Evolutionary conservation across 2,113 vertebrate genomes (phyloP), one percentile per base, ranked within the genome.

Genomic region (Oncorhynchus gorbuscha): DNA sequence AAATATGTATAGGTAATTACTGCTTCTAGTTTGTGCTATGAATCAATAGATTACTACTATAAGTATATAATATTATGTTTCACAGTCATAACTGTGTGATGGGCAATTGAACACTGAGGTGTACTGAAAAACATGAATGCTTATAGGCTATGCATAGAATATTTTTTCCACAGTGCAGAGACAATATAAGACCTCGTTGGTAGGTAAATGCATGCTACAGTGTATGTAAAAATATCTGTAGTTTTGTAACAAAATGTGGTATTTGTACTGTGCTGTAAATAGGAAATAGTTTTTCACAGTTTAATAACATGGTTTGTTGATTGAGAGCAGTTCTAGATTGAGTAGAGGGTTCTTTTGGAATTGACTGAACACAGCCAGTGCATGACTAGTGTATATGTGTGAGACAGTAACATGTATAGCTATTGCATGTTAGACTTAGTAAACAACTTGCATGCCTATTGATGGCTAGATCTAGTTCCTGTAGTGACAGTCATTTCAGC

Each of bases 181-280:
- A 61, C 39, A 65, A 73, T 55, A n/a, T 18, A 4, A 39, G 7
- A 5, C 70, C 70, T 72, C 64, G 55, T 35, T 55, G 20, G 26
- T 69, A 61, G 74, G 32, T 49, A 55, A 51, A 55, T 82, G 88
- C 87, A 89, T 90, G 89, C 73, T 20, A 12, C 77, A 13, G n/a
- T 48, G 24, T 20, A 58, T 68, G n/a, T 73, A 16, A 5, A 61
- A 51, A 1, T 48, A 20, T 59, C 49, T 66, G 62, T 61, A 69
- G 68, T 75, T 80, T 80, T 84, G n/a, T 58, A 76, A 76, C 6
- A 71, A 49, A 65, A 75, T 64, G 22, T 79, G 66, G 24, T 82
- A 72, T 81, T 87, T 83, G 76, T 82, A 71, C 64, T 76, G 65
- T 78, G 76, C 55, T 76, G 62, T 75, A 82, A 73, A 79, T 71